A percentile compares a stretch with the other conserved stretches of the same genome.
These are phyloP conservation scores for Tachysurus fulvidraco DNA, from an alignment of 2,113 vertebrate species.

Conservation along the genomic window DNA sequence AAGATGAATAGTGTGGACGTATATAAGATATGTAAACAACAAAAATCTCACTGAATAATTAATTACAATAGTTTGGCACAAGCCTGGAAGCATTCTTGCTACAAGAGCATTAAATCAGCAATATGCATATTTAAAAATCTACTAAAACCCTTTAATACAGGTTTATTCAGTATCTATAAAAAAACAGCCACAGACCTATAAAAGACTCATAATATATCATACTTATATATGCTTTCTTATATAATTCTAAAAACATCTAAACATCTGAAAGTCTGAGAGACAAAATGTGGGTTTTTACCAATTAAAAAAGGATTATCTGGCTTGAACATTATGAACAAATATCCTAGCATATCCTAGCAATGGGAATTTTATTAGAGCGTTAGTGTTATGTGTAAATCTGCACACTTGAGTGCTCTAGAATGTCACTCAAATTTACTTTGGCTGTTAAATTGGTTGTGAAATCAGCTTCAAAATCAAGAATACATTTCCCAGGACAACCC, in stretches of 20 bases:
- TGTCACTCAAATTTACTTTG: slow-evolving; percentile 8
- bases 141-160: background rate
- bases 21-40: background rate
- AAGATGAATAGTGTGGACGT: background rate
- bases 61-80: background rate
- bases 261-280: background rate
- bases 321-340: background rate
- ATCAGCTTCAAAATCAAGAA: background rate
- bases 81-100: background rate
- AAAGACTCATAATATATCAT: too few relatives aligned
- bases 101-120: background rate
- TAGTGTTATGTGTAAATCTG: background rate
- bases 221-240: too few relatives aligned
- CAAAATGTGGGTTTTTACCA: background rate
- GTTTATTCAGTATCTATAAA: background rate
- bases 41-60: background rate
- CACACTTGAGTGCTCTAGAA: background rate
- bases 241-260: background rate
- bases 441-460: slow-evolving; percentile 35
- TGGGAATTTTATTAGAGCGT: background rate
- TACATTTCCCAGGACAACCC: background rate
- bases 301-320: background rate
- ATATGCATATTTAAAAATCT: background rate
- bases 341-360: background rate
- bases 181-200: background rate